Percentiles rank a stretch among this genome's conserved stretches.
phyloP scores from a whole-genome alignment of 2,888 invertebrate species.

The Strigamia transsilvanica region DNA sequence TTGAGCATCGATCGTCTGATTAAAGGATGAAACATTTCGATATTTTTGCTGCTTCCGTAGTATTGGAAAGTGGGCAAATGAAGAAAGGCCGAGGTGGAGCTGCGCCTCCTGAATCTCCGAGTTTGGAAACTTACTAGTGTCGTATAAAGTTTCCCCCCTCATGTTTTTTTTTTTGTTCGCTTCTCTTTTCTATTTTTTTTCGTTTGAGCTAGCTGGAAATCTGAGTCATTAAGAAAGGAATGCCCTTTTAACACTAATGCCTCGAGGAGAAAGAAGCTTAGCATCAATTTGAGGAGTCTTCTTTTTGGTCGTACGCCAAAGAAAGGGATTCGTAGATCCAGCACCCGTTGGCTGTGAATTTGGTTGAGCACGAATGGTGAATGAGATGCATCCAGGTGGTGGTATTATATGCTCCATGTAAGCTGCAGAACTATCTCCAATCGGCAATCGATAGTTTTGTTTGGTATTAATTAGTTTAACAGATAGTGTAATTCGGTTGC shows the following conservation, averaged over 20 bases:
- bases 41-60: neutral
- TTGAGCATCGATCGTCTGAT: neutral
- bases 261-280: conserved; percentile 46
- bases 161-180: neutral
- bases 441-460: too few relatives aligned
- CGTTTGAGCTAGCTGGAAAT: conserved; percentile 21
- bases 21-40: neutral
- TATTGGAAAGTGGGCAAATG: neutral
- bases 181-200: conserved; percentile 5
- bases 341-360: conserved; percentile 21
- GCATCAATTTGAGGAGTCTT: conserved; percentile 40
- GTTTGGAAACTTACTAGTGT: neutral
- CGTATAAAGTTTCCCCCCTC: neutral
- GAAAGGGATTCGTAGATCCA: conserved; percentile 12
- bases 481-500: too few relatives aligned
- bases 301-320: conserved; percentile 37
- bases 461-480: too few relatives aligned
- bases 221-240: conserved; percentile 48
- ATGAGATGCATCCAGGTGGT: conserved; percentile 18
- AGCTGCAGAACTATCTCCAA: too few relatives aligned
- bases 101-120: neutral
- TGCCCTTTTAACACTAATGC: conserved; percentile 50
- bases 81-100: neutral
- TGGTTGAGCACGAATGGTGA: neutral
- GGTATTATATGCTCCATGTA: neutral